Conservation (phyloP, 2,888 invertebrate species). For the Caenorhabditis wallacei region DNA sequence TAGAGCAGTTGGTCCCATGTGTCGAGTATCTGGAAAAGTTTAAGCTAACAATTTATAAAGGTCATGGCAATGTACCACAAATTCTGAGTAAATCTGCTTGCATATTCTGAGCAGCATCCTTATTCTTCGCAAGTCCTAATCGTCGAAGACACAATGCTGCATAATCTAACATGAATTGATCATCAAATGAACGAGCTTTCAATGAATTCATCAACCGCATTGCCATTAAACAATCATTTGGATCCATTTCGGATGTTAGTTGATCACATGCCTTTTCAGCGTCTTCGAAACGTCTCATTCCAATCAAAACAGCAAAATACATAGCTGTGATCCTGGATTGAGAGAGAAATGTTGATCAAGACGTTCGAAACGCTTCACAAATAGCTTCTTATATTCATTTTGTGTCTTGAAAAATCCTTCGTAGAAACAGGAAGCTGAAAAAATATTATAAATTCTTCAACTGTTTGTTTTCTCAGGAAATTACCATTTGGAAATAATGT, state of each 20-base stretch:
- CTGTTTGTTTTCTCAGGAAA: too few species aligned
- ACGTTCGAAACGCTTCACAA: constrained; percentile 66
- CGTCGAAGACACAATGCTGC: constrained; percentile 66
- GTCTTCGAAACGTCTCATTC: too few species aligned
- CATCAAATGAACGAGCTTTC: constrained; percentile 60
- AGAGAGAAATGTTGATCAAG: constrained; percentile 50
- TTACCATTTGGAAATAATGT: constrained; percentile 74
- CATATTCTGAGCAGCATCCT: constrained; percentile 59
- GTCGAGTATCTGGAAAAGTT: constrained; percentile 50
- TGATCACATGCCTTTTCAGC: too few species aligned
- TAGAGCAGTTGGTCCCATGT: constrained; percentile 68
- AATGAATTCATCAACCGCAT: too few species aligned
- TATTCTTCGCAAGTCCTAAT: too few species aligned
- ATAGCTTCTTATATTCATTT: constrained; percentile 68
- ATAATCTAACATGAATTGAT: constrained; percentile 69
- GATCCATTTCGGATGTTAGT: too few species aligned
- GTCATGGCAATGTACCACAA: constrained; percentile 48
- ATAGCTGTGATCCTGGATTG: too few species aligned
- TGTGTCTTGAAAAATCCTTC: constrained; percentile 70
- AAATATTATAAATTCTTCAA: too few species aligned
- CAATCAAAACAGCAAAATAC: too few species aligned
- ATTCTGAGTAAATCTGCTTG: constrained; percentile 68
- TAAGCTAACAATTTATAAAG: neutral
- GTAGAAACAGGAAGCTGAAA: constrained; percentile 66
- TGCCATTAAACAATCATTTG: too few species aligned